phyloP scores from a whole-genome alignment of 2,113 vertebrate genomes.

The Cromileptes altivelis region DNA sequence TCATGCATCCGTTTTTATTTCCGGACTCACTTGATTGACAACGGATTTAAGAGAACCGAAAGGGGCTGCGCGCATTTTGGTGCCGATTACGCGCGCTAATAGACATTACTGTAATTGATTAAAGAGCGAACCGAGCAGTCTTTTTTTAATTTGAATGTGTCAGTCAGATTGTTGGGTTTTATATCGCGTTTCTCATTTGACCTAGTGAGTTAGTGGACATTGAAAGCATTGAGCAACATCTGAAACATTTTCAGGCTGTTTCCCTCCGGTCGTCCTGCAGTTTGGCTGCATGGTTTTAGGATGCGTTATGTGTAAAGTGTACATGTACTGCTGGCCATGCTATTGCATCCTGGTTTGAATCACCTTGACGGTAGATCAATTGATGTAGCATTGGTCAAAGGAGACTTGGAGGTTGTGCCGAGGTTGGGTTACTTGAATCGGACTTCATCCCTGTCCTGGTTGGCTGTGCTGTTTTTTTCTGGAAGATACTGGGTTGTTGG shows the following conservation, averaged over 20 bases:
- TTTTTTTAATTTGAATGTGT: background rate
- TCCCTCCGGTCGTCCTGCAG: background rate
- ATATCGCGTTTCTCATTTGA: background rate
- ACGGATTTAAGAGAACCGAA: conserved; percentile 36
- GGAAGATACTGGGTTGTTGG: conserved; percentile 31
- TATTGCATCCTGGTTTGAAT: conserved; percentile 61
- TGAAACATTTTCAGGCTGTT: background rate
- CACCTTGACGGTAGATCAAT: conserved; percentile 82
- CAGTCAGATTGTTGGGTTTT: background rate
- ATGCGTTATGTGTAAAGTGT: conserved; percentile 19
- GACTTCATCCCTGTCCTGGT: conserved; percentile 28
- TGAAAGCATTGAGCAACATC: background rate
- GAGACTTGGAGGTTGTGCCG: conserved; percentile 82
- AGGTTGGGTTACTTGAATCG: conserved; percentile 74
- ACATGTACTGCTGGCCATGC: conserved; percentile 42
- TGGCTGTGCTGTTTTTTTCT: conserved; percentile 16
- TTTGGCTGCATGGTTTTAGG: background rate
- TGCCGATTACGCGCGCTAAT: conserved; percentile 16
- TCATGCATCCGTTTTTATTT: conserved; percentile 12
- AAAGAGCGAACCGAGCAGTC: conserved; percentile 42
- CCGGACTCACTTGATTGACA: conserved; percentile 10
- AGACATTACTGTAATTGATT: conserved; percentile 14
- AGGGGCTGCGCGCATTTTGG: conserved; percentile 16
- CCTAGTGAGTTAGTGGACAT: conserved; percentile 20
- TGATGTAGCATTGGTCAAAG: conserved; percentile 72